Conservation (phyloP, 2,113 vertebrate species). For the Sakesphorus luctuosus region DNA sequence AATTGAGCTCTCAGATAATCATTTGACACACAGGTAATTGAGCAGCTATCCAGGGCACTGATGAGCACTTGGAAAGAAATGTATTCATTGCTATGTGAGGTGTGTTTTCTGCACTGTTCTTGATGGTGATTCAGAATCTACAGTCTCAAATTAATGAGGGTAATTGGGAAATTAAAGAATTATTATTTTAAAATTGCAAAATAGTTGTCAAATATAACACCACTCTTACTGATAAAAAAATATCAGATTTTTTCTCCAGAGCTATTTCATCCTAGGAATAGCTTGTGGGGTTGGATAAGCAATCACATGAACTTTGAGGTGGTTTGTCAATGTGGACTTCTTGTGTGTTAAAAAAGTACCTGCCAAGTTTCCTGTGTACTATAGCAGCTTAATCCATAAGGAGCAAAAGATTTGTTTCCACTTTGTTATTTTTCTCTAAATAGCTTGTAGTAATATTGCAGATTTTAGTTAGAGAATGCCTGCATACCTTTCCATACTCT, state of each 20-base stretch:
- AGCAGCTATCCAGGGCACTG: constrained; percentile 83
- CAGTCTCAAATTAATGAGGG: constrained; percentile 43
- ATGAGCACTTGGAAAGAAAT: constrained; percentile 70
- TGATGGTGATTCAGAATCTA: constrained; percentile 42
- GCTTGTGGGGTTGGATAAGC: not conserved
- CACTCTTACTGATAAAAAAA: not conserved
- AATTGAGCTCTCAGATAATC: constrained; percentile 92
- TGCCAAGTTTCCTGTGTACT: not conserved
- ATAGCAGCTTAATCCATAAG: not conserved
- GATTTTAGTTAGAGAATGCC: not conserved
- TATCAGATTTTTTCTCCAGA: not conserved
- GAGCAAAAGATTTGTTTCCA: constrained; percentile 2
- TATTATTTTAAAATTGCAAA: not conserved
- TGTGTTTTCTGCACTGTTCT: not conserved
- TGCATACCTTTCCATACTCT: not conserved
- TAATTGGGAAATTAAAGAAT: constrained; percentile 62
- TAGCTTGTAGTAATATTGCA: not conserved
- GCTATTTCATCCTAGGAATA: not conserved
- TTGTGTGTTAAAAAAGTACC: not conserved
- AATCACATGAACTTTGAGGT: not conserved
- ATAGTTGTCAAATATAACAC: not conserved
- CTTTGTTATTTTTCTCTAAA: constrained; percentile 33
- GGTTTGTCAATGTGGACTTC: not conserved
- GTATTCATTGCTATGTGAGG: not conserved
- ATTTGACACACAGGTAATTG: constrained; percentile 92